Percentiles rank a stretch among this genome's conserved stretches.
These are phyloP conservation scores for Danio albolineatus DNA, from an alignment of 2,797 vertebrate genomes.

Conservation along the genomic window DNA sequence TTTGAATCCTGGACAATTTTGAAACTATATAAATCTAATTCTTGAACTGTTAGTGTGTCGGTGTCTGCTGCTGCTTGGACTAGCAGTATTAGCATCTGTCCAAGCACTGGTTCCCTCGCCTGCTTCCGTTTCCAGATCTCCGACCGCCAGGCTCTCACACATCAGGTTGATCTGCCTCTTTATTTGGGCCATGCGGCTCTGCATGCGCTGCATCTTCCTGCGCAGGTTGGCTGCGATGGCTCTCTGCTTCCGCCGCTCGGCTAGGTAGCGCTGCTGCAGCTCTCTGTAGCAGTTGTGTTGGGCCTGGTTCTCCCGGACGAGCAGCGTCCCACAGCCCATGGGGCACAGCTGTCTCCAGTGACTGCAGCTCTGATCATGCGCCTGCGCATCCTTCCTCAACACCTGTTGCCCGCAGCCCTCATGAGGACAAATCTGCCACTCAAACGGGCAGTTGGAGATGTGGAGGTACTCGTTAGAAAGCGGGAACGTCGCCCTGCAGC, in stretches of 20 bases:
- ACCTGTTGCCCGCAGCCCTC: slow-evolving; percentile 69
- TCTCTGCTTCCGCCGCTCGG: slow-evolving; percentile 63
- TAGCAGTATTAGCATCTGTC: slow-evolving; percentile 31
- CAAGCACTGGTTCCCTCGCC: slow-evolving; percentile 54
- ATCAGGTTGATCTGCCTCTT: slow-evolving; percentile 70
- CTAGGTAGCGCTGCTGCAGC: slow-evolving; percentile 66
- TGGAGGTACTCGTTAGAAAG: slow-evolving; percentile 71
- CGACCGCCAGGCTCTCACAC: slow-evolving; percentile 68
- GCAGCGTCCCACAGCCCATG: slow-evolving; percentile 72
- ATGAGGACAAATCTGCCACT: slow-evolving; percentile 70
- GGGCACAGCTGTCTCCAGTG: slow-evolving; percentile 65
- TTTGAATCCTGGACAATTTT: neutral
- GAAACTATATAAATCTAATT: neutral
- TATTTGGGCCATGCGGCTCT: slow-evolving; percentile 66
- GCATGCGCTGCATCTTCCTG: slow-evolving; percentile 66
- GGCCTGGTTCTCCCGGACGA: slow-evolving; percentile 53
- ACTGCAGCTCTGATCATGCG: slow-evolving; percentile 69
- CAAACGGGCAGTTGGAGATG: slow-evolving; percentile 69
- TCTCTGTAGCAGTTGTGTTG: slow-evolving; percentile 76
- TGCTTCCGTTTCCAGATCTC: slow-evolving; percentile 47
- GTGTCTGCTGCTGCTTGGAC: slow-evolving; percentile 36
- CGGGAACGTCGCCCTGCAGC: slow-evolving; percentile 74
- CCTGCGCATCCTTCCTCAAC: slow-evolving; percentile 65
- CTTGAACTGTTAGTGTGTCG: slow-evolving; percentile 1
- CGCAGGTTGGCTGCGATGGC: slow-evolving; percentile 54